Percentiles rank a stretch among this genome's conserved stretches.
Conservation (phyloP, 2,888 invertebrate species). For the Philopedon plagiatum region DNA sequence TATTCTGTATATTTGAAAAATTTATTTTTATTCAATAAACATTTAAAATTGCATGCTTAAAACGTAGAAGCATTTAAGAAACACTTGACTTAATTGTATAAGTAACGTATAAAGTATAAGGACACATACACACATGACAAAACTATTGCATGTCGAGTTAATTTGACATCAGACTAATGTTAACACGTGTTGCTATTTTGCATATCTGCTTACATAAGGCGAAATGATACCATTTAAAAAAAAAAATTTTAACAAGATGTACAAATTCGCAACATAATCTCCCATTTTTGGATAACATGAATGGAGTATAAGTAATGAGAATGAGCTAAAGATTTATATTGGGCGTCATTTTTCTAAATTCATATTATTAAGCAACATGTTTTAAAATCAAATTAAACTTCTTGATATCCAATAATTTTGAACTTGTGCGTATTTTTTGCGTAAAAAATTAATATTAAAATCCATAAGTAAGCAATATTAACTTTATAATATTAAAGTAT, state of each 20-base stretch:
- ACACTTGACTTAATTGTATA: conserved; percentile 32
- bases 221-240: no score
- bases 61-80: conserved; percentile 36
- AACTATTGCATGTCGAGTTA: neutral
- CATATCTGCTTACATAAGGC: no score
- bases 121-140: conserved; percentile 16
- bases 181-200: no score
- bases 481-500: conserved; percentile 60
- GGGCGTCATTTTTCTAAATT: no score
- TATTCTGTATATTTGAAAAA: conserved; percentile 14
- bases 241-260: no score
- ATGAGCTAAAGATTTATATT: no score
- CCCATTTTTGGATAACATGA: no score
- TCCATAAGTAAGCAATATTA: conserved; percentile 65
- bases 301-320: no score
- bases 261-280: no score
- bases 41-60: conserved; percentile 41
- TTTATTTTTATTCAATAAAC: conserved; percentile 45
- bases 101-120: conserved; percentile 39
- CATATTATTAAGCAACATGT: no score
- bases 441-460: conserved; percentile 49
- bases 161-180: no score
- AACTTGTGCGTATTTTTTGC: conserved; percentile 18
- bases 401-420: neutral
- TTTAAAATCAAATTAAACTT: no score